These are phyloP conservation scores for Lagopus muta DNA, from an alignment of 2,113 vertebrate species.

Conservation along the genomic window DNA sequence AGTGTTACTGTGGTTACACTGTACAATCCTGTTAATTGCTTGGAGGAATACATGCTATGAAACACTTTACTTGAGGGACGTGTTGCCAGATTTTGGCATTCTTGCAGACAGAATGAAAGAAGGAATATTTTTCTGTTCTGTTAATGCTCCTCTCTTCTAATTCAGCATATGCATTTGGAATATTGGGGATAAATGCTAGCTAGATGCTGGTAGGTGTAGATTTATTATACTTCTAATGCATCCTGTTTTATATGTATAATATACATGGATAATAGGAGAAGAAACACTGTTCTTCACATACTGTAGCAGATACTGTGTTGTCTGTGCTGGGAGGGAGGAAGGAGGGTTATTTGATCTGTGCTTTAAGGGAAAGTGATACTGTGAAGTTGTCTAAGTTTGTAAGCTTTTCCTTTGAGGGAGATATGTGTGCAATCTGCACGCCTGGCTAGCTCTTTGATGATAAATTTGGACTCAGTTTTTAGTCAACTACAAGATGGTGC, in stretches of 20 bases:
- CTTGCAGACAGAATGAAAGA: neutral
- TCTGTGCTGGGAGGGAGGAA: conserved; percentile 48
- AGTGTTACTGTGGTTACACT: neutral
- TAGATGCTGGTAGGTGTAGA: neutral
- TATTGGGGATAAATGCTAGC: neutral
- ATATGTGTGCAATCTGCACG: conserved; percentile 67
- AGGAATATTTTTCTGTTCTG: neutral
- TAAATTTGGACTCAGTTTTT: conserved; percentile 65
- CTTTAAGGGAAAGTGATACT: conserved; percentile 50
- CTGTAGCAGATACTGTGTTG: conserved; percentile 14
- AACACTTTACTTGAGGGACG: conserved; percentile 14
- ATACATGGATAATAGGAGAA: conserved; percentile 10
- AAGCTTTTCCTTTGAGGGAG: conserved; percentile 55
- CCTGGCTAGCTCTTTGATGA: conserved; percentile 70
- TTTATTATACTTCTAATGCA: neutral
- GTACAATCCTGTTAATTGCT: neutral
- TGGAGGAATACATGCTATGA: neutral
- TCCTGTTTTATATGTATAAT: neutral
- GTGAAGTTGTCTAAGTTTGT: conserved; percentile 51
- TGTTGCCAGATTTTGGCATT: neutral
- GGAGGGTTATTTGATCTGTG: conserved; percentile 55
- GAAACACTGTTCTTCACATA: neutral
- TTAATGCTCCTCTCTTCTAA: neutral
- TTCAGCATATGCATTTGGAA: neutral
- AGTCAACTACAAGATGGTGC: conserved; percentile 49